Evolutionary conservation across 2,797 vertebrate genomes (phyloP), one percentile per base, ranked within the genome.

Genomic region (Remorina albescens): DNA sequence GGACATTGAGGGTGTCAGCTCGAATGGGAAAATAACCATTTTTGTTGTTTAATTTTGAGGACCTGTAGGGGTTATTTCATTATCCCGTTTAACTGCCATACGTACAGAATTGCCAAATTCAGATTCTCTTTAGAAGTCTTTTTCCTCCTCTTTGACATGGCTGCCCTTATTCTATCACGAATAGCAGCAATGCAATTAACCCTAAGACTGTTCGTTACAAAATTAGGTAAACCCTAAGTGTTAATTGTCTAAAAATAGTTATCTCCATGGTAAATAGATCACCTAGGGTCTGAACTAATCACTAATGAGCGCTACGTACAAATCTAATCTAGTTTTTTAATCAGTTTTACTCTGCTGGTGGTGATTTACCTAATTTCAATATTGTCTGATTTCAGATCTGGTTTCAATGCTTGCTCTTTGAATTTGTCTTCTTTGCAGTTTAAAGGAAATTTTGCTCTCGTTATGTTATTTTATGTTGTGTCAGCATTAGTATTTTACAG

Each of bases 171-270:
- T 90, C 83, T 73, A 84, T 89, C 84, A 83, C 42, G 54, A 79
- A 70, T 78, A 80, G 64, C 70, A 76, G 82, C 71, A 46, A 84
- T 15, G 84, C 91, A 89, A 94, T 94, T 94, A 93, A 93, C 91
- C 91, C 88, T 73, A 67, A 80, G 67, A 83, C 67, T 81, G 64
- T 82, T 91, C 79, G 89, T 89, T 87, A 86, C 78, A 87, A 88
- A 90, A 82, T 86, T 80, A 83, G 89, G 73, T 84, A 85, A 84
- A 74, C 79, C 80, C 64, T 78, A 79, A 84, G 84, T 88, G 88
- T 89, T 93, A 91, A 92, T 91, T 80, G 65, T 89, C 90, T 92
- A 92, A 88, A 93, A 92, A 92, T 92, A 89, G 88, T 85, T 67
- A 64, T 83, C 83, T 67, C 58, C 15, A 21, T 21, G 36, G 63